phyloP scores from a whole-genome alignment of 2,113 vertebrate genomes.

The Coptodon bakossiorum region DNA sequence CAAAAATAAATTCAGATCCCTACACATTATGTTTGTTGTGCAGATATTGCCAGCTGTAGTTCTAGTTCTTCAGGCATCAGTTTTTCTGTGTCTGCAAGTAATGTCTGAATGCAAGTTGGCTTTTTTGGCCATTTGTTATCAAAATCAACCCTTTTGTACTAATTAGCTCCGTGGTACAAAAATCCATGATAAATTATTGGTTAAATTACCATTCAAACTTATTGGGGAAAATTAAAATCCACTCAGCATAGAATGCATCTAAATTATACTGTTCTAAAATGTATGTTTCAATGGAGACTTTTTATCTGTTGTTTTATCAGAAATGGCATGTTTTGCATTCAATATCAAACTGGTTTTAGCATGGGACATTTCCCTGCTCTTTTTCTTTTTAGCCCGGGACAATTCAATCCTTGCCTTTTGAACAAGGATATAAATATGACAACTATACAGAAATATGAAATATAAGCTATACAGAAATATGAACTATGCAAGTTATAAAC shows the following conservation, averaged over 20 bases:
- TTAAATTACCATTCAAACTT: neutral
- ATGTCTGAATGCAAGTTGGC: neutral
- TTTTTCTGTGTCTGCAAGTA: neutral
- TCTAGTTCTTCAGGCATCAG: neutral
- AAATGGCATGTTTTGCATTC: too few species aligned
- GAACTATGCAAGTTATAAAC: too few species aligned
- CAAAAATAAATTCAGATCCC: neutral
- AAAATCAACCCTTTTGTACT: neutral
- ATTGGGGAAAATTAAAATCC: neutral
- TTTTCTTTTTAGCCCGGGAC: too few species aligned
- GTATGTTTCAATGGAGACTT: neutral
- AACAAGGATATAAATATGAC: too few species aligned
- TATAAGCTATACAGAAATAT: too few species aligned
- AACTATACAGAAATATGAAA: too few species aligned
- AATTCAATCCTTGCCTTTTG: too few species aligned
- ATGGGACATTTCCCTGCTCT: too few species aligned
- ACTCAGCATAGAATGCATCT: neutral
- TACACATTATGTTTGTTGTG: neutral
- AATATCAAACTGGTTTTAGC: too few species aligned
- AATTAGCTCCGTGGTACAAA: neutral
- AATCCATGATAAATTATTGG: neutral
- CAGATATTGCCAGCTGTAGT: neutral
- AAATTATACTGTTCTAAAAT: neutral
- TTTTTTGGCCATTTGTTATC: neutral
- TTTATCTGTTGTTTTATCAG: too few species aligned